Conservation (phyloP, 64 coral and sea anemone genomes). For the Montipora foliosa region DNA sequence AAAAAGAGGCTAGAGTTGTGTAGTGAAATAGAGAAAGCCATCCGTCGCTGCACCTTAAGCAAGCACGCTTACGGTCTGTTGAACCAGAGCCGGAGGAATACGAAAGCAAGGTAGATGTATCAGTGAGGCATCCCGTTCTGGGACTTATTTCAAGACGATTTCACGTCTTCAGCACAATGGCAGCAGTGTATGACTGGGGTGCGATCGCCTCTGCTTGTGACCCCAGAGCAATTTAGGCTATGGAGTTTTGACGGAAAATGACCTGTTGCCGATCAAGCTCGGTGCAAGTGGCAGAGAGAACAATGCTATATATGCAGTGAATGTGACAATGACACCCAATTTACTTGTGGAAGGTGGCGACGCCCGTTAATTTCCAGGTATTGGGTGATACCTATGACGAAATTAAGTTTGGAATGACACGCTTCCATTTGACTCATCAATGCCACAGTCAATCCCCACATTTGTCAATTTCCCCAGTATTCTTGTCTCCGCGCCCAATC, state of each 20-base stretch:
- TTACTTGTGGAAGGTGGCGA: background rate
- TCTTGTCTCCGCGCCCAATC: background rate
- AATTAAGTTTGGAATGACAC: slow-evolving; percentile 11
- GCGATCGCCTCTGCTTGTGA: too few relatives aligned
- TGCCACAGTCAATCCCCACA: background rate
- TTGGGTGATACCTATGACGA: background rate
- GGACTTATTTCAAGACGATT: too few relatives aligned
- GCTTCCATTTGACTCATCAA: slow-evolving; percentile 2
- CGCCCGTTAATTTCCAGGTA: background rate
- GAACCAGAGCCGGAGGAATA: slow-evolving; percentile 52
- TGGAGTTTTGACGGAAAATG: too few relatives aligned
- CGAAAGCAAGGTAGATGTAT: too few relatives aligned
- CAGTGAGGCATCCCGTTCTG: too few relatives aligned
- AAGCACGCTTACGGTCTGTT: slow-evolving; percentile 38
- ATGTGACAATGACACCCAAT: slow-evolving; percentile 12
- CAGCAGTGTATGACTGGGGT: too few relatives aligned
- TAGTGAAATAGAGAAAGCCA: slow-evolving; percentile 43
- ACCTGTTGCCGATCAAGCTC: too few relatives aligned
- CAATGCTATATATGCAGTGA: slow-evolving; percentile 11
- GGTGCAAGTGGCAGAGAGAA: too few relatives aligned
- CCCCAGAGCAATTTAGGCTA: too few relatives aligned
- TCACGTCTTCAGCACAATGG: too few relatives aligned
- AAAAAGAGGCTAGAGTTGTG: slow-evolving; percentile 32
- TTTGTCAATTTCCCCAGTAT: background rate
- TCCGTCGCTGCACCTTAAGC: slow-evolving; percentile 19